Conservation (phyloP, 2,113 vertebrate genomes). For the Tiliqua scincoides region DNA sequence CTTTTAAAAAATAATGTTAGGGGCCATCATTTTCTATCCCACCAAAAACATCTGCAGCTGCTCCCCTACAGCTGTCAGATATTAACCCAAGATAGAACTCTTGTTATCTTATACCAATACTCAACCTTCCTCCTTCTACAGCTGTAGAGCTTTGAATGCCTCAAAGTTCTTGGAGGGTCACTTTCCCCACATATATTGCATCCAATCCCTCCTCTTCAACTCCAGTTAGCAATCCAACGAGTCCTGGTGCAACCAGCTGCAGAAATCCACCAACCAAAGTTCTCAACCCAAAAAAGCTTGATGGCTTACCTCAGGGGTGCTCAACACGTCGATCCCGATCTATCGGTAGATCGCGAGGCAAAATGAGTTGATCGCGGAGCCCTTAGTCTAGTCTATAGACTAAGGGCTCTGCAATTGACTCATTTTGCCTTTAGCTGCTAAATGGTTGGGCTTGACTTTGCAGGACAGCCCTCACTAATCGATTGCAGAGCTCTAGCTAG, state of each 20-base stretch:
- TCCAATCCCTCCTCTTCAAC: not conserved
- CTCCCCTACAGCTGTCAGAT: not conserved
- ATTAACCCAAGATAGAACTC: not conserved
- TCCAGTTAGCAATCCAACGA: not conserved
- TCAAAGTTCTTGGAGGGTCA: not conserved
- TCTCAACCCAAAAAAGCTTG: not conserved
- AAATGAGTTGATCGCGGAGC: no score
- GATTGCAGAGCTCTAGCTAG: no score
- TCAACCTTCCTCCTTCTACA: not conserved
- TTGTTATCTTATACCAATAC: not conserved
- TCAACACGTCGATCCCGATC: no score
- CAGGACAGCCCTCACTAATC: no score
- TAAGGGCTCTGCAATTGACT: no score
- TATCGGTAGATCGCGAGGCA: no score
- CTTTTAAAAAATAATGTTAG: not conserved
- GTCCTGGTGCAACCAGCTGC: not conserved
- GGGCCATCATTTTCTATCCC: not conserved
- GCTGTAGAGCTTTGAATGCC: no score
- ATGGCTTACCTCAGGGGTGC: conserved; percentile 83
- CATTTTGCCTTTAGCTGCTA: no score
- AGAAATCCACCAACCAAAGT: no score
- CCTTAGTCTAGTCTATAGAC: no score
- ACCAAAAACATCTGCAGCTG: not conserved
- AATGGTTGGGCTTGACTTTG: no score
- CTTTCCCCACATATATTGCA: not conserved